Evolutionary conservation across 1,140 invertebrate genomes (phyloP), one percentile per base, ranked within the genome.

Genomic region (Apolygus lucorum): DNA sequence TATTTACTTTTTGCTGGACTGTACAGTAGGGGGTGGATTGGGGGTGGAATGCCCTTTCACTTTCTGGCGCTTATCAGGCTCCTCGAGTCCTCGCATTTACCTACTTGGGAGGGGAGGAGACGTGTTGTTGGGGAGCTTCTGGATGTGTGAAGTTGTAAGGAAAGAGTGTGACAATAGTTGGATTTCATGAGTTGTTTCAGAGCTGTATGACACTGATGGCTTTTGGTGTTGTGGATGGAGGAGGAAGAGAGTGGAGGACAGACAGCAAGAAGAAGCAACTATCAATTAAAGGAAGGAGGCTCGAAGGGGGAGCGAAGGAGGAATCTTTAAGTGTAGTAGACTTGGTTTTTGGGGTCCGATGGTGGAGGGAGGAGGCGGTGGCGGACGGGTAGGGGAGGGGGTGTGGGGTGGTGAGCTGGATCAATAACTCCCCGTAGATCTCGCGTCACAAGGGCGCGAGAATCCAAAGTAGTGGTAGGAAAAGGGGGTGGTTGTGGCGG

Each of bases 361-460:
- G 28, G 29, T n/a, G 24, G 26, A 42, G 62, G 59, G 59, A 28
- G 27, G 28, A 28, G 52, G 68, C 42, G 25, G 24, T 13, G 69
- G 63, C 52, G 66, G 62, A 67, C n/a, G 69, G 69, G 63, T 42
- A 49, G 52, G 59, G 63, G 70, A 27, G 54, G 69, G 14, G 2
- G 28, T 52, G 69, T 59, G 64, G 67, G 63, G 63, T 27, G 29
- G 65, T 27, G 69, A 64, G 63, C 68, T 52, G 69, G 69, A 70
- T 70, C 69, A 70, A 70, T 70, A 70, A 70, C 63, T 34, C 67
- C 64, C 64, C 69, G 69, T 70, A 70, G 69, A 70, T 70, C 69
- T 66, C 69, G 69, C 69, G 69, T 70, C 69, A 70, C 69, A 70
- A 70, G 69, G 52, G 69, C 34, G 64, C 69, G 65, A 63, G 62